phyloP scores from a whole-genome alignment of 2,888 invertebrate genomes.

The Corythucha ciliata region DNA sequence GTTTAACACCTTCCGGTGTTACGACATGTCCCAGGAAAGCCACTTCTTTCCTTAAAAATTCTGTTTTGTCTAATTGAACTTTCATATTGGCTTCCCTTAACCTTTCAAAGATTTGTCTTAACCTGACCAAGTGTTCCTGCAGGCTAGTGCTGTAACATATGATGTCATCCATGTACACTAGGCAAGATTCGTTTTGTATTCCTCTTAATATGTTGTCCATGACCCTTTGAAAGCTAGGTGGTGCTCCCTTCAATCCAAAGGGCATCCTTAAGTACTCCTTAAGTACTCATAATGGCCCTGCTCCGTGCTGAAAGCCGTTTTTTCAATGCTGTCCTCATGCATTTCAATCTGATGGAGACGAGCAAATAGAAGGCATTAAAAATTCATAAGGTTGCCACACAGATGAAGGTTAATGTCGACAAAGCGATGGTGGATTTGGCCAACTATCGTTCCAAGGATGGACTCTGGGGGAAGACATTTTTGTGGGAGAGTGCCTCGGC shows the following conservation, averaged over 20 bases:
- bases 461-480: too few species aligned
- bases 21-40: constrained; percentile 24
- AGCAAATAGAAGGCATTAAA: too few species aligned
- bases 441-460: too few species aligned
- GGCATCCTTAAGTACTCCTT: constrained; percentile 13
- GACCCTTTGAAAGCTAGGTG: constrained; percentile 6
- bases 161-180: constrained; percentile 25
- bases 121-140: constrained; percentile 19
- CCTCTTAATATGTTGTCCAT: constrained; percentile 19
- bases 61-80: constrained; percentile 21
- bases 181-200: constrained; percentile 8
- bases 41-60: constrained; percentile 17
- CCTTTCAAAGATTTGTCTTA: constrained; percentile 20
- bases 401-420: too few species aligned
- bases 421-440: too few species aligned
- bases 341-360: constrained; percentile 35
- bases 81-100: constrained; percentile 20
- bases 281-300: constrained; percentile 20
- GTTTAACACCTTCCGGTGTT: constrained; percentile 19
- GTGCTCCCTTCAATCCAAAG: constrained; percentile 4
- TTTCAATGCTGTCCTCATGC: not conserved
- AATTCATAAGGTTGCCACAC: too few species aligned
- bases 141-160: constrained; percentile 18
- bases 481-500: too few species aligned
- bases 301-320: constrained; percentile 23